phyloP scores from a whole-genome alignment of 2,797 vertebrate species.

The Benthosema pterotum region DNA sequence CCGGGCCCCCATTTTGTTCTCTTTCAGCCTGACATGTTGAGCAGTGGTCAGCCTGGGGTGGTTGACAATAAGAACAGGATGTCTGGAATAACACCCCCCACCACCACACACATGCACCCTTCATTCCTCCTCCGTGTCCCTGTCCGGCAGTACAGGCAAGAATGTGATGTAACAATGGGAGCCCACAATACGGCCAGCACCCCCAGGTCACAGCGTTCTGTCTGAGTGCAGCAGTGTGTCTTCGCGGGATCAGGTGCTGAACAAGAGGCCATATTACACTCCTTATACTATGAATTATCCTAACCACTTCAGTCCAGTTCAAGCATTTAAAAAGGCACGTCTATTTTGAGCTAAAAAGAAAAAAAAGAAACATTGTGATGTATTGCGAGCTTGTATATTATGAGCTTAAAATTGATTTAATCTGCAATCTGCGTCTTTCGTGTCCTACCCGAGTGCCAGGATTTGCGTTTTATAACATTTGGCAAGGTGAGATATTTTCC shows the following conservation, averaged over 20 bases:
- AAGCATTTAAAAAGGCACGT: slow-evolving; percentile 10
- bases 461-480: not conserved
- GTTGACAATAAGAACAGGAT: slow-evolving; percentile 63
- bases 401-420: no score
- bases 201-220: slow-evolving; percentile 13
- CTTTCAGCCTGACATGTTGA: slow-evolving; percentile 56
- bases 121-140: slow-evolving; percentile 23
- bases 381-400: no score
- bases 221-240: slow-evolving; percentile 21
- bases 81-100: slow-evolving; percentile 42
- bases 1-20: slow-evolving; percentile 49
- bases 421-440: no score
- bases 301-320: slow-evolving; percentile 6
- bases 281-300: not conserved
- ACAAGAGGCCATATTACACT: slow-evolving; percentile 14
- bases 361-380: no score
- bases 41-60: slow-evolving; percentile 49
- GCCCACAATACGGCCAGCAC: slow-evolving; percentile 35
- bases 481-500: no score
- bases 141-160: slow-evolving; percentile 35
- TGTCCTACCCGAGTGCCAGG: not conserved
- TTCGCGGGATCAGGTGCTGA: slow-evolving; percentile 18
- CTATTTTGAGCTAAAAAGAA: no score
- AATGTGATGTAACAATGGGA: slow-evolving; percentile 61
- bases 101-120: slow-evolving; percentile 21